phyloP scores from a whole-genome alignment of 2,797 vertebrate genomes.

The Dendrocincla fuliginosa region DNA sequence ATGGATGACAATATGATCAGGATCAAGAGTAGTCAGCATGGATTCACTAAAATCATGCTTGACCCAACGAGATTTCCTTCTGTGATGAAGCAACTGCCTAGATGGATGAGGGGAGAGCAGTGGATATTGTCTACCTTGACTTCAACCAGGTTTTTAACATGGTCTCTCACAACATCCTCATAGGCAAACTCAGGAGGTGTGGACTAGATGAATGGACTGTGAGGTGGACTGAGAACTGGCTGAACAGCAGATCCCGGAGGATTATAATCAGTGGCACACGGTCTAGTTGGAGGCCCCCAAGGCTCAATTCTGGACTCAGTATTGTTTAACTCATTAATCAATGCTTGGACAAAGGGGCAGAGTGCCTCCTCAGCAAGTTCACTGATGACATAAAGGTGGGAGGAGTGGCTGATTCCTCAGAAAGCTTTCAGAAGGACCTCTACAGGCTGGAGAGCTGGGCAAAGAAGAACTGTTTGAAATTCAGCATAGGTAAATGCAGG shows the following conservation, averaged over 20 bases:
- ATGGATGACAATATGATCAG: background rate
- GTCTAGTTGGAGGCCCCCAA: background rate
- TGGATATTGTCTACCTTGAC: background rate
- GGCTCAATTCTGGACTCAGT: background rate
- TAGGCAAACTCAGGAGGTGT: background rate
- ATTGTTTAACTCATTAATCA: background rate
- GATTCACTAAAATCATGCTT: background rate
- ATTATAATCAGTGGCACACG: background rate
- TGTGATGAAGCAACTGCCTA: background rate
- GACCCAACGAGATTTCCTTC: background rate
- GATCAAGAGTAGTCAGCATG: background rate
- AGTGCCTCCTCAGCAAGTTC: background rate
- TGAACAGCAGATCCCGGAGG: background rate
- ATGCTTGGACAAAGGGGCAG: background rate
- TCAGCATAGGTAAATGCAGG: background rate
- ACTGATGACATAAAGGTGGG: too few species aligned
- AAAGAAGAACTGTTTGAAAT: background rate
- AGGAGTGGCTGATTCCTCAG: background rate
- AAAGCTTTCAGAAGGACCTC: background rate
- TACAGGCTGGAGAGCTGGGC: background rate
- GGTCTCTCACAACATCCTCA: background rate
- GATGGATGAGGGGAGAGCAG: background rate
- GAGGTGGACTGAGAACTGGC: background rate
- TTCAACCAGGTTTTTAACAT: rapidly evolving
- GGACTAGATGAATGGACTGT: background rate